A percentile compares a stretch with the other conserved stretches of the same genome.
Conservation (phyloP, 2,797 vertebrate genomes). For the Protonibea diacanthus region DNA sequence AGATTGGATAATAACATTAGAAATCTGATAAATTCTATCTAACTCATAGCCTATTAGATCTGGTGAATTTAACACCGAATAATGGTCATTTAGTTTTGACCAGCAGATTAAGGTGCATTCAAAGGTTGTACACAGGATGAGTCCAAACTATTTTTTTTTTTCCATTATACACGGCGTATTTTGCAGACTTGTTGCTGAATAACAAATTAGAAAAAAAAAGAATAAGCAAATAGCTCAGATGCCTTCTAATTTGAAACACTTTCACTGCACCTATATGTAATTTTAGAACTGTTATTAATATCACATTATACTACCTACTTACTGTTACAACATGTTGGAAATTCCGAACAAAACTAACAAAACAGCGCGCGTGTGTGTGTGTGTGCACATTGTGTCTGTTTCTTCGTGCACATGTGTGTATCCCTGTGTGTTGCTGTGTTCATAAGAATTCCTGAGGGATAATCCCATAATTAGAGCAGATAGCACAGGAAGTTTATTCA, state of each 20-base stretch:
- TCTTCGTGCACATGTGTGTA: conserved; percentile 26
- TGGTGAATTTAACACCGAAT: conserved; percentile 85
- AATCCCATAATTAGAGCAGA: conserved; percentile 83
- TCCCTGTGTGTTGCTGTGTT: conserved; percentile 50
- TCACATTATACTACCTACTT: conserved; percentile 4
- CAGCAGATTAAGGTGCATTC: conserved; percentile 68
- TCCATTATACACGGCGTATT: conserved; percentile 9
- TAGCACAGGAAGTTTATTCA: conserved; percentile 82
- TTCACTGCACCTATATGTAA: neutral
- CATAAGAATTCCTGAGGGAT: conserved; percentile 76
- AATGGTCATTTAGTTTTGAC: conserved; percentile 78
- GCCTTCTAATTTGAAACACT: conserved; percentile 1
- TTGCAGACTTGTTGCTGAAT: conserved; percentile 18
- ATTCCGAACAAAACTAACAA: conserved; percentile 41
- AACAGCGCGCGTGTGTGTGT: neutral
- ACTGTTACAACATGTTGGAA: conserved; percentile 47
- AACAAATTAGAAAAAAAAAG: neutral
- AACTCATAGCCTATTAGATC: conserved; percentile 81
- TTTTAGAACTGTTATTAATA: conserved; percentile 19
- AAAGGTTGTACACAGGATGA: conserved; percentile 67
- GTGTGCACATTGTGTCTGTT: conserved; percentile 2
- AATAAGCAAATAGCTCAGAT: neutral
- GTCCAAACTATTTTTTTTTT: conserved; percentile 33
- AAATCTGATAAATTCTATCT: conserved; percentile 81
- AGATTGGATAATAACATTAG: conserved; percentile 80